These are phyloP conservation scores for Cirrhinus mrigala DNA, from an alignment of 2,797 vertebrate species.

Conservation along the genomic window DNA sequence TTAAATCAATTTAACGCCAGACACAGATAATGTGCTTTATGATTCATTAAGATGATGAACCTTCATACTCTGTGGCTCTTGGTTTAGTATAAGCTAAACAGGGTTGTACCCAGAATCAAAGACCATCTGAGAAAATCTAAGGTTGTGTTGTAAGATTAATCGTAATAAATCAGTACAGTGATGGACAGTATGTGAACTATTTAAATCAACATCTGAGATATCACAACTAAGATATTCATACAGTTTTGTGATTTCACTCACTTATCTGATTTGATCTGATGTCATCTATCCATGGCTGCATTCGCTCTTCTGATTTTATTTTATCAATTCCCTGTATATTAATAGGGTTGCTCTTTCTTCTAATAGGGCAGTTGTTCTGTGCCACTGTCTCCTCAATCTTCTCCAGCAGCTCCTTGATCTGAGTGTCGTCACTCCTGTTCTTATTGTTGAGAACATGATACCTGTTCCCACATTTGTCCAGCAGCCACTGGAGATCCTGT, in stretches of 20 bases:
- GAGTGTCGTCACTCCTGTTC: not conserved
- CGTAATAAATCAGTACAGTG: not conserved
- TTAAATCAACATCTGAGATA: too few species aligned
- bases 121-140: not conserved
- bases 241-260: not conserved
- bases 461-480: not conserved
- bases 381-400: slow-evolving; percentile 19
- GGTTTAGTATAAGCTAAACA: not conserved
- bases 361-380: not conserved
- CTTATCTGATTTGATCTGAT: not conserved
- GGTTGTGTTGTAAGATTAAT: not conserved
- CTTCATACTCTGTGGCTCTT: not conserved
- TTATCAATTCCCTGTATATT: not conserved
- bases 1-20: not conserved
- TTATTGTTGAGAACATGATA: not conserved
- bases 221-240: not conserved
- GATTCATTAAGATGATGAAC: not conserved
- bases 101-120: not conserved
- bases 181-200: not conserved
- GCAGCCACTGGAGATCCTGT: slow-evolving; percentile 5
- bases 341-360: not conserved
- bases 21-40: not conserved
- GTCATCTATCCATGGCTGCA: not conserved
- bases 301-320: not conserved
- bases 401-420: slow-evolving; percentile 24